A percentile compares a stretch with the other conserved stretches of the same genome.
Conservation (phyloP, 2,888 invertebrate genomes). For the Seira ritae region DNA sequence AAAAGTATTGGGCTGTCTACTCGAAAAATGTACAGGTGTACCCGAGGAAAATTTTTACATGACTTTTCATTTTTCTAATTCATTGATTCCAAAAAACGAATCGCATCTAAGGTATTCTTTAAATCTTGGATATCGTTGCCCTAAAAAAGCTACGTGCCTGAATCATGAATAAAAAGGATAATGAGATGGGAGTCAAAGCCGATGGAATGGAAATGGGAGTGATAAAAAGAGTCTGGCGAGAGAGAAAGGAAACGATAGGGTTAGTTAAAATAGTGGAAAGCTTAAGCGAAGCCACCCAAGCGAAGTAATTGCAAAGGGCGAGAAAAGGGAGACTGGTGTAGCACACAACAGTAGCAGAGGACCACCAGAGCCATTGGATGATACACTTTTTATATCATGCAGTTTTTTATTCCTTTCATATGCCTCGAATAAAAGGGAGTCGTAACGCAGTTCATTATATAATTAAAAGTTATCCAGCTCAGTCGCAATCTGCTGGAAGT, state of each 20-base stretch:
- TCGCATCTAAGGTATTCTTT: too few species aligned
- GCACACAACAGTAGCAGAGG: neutral
- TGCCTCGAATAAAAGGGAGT: too few species aligned
- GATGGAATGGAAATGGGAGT: slow-evolving; percentile 37
- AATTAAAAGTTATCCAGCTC: slow-evolving; percentile 59
- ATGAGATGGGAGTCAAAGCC: slow-evolving; percentile 54
- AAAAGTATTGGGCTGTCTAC: too few species aligned
- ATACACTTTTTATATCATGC: neutral
- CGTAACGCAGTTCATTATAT: slow-evolving; percentile 51
- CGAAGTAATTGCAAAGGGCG: slow-evolving; percentile 23
- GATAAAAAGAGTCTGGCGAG: slow-evolving; percentile 24
- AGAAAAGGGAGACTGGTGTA: neutral
- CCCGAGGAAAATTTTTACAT: neutral
- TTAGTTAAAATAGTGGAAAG: slow-evolving; percentile 22
- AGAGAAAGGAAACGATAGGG: slow-evolving; percentile 10
- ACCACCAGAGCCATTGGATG: neutral
- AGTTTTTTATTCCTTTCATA: too few species aligned
- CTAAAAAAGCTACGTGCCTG: neutral
- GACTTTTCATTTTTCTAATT: slow-evolving; percentile 7
- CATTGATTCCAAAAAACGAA: neutral
- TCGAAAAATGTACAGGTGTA: neutral
- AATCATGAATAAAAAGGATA: slow-evolving; percentile 29
- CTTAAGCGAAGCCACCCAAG: slow-evolving; percentile 13
- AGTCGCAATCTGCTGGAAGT: neutral
- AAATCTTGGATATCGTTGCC: neutral